These are phyloP conservation scores for Pagetopsis macropterus DNA, from an alignment of 2,797 vertebrate genomes.

Conservation along the genomic window DNA sequence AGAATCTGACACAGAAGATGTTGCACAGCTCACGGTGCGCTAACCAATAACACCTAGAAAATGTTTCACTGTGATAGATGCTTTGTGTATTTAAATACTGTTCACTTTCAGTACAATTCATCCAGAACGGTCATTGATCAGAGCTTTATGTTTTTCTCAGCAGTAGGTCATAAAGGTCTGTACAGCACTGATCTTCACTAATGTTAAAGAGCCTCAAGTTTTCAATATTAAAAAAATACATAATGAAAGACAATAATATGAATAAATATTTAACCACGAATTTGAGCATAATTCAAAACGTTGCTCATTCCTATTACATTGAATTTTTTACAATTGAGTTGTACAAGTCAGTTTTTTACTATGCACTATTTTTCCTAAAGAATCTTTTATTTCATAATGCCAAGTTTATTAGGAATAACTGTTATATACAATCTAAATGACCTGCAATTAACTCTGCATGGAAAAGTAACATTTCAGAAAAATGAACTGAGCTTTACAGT, in stretches of 20 bases:
- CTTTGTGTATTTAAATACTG: constrained; percentile 3
- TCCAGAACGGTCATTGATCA: neutral
- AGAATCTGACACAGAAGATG: constrained; percentile 80
- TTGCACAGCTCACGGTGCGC: constrained; percentile 88
- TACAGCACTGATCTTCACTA: neutral
- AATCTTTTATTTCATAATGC: neutral
- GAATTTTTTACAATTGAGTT: neutral
- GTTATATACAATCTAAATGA: neutral
- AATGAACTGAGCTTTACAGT: neutral
- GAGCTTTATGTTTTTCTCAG: neutral
- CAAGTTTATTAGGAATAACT: neutral
- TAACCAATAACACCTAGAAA: neutral
- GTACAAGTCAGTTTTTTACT: neutral
- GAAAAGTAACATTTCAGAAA: no score
- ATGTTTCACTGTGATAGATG: neutral
- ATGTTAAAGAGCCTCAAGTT: neutral
- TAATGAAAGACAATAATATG: neutral
- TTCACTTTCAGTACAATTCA: neutral
- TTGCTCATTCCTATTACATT: neutral
- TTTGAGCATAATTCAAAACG: neutral
- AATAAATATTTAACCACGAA: neutral
- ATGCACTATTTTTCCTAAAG: neutral
- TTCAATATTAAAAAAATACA: neutral
- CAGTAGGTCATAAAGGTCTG: neutral
- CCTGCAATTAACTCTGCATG: neutral